Evolutionary conservation across 1,140 invertebrate species (phyloP).

Genomic region (Paraescarpia echinospica): DNA sequence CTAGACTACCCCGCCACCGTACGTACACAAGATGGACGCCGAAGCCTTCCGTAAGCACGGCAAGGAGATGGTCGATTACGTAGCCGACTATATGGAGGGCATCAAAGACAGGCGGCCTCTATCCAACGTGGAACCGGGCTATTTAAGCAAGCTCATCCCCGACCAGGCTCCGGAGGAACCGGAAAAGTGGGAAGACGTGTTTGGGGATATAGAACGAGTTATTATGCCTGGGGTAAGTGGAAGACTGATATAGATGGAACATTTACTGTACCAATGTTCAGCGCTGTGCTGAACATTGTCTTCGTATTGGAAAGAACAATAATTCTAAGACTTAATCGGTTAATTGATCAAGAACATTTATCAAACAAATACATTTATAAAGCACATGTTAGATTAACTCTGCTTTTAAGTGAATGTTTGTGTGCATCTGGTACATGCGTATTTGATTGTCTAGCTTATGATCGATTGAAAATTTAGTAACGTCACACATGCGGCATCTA

Average conservation of each 20-base stretch:
- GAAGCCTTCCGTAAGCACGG: conserved; percentile 35
- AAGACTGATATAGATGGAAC: not conserved
- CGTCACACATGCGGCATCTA: no score
- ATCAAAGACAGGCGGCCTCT: conserved; percentile 68
- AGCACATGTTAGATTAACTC: no score
- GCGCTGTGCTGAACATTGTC: no score
- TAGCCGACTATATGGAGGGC: conserved; percentile 87
- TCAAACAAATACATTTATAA: no score
- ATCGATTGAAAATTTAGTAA: no score
- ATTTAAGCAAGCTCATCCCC: conserved; percentile 59
- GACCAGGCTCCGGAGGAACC: conserved; percentile 75
- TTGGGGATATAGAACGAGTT: conserved; percentile 83
- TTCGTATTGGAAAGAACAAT: no score
- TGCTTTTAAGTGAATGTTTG: no score
- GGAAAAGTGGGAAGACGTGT: conserved; percentile 85
- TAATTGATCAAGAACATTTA: no score
- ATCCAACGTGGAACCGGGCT: conserved; percentile 62
- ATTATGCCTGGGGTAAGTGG: conserved; percentile 82
- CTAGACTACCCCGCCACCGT: not conserved
- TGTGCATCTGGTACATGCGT: no score
- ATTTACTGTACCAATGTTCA: no score
- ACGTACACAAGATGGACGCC: conserved; percentile 7
- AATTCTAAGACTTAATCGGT: no score
- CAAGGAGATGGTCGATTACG: conserved; percentile 87
- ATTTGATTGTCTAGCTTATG: no score